Evolutionary conservation across 2,888 invertebrate genomes (phyloP), one percentile per base, ranked within the genome.

Genomic region (Drosophila ustulata): DNA sequence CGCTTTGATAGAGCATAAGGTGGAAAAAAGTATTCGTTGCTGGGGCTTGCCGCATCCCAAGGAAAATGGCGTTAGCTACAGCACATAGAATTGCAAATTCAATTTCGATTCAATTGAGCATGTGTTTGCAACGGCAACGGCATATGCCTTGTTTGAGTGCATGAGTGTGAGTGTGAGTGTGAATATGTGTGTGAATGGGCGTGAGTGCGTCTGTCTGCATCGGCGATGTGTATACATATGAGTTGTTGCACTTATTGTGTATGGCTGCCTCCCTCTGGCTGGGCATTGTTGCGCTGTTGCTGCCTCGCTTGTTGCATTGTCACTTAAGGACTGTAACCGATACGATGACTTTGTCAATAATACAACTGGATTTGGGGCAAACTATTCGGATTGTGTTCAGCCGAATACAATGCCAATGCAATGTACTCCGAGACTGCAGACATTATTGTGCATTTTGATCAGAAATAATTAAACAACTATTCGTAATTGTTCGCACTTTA

Each of bases 91-190:
- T 87, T 87, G 87, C 85, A 85, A 86, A 86, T 86, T 86, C 85
- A 85, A 86, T 86, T 86, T 85, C 87, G 81, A 86, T 86, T 87
- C 85, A 87, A 86, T 87, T 86, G 87, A 82, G 87, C 85, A 85
- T 85, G 81, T 87, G 87, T 85, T 87, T 80, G 87, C 83, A 80
- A 71, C 79, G 71, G 75, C 72, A 50, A 67, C 70, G 74, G 50
- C 86, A 78, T 80, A 82, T 86, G 84, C 64, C 79, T 34, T 59
- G 13, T 58, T 6, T 69, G 53, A 43, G 34, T 51, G 26, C 25
- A 3, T 34, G 5, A 50, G 9, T 50, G 28, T 25, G 25, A 41
- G 39, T 51, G 52, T 23, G 18, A 18, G 18, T 18, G 52, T 55
- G 49, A 37, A 23, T 46, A 49, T 46, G 56, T 59, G 64, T 65